Conservation (phyloP, 2,797 vertebrate genomes). For the Zalophus californianus region DNA sequence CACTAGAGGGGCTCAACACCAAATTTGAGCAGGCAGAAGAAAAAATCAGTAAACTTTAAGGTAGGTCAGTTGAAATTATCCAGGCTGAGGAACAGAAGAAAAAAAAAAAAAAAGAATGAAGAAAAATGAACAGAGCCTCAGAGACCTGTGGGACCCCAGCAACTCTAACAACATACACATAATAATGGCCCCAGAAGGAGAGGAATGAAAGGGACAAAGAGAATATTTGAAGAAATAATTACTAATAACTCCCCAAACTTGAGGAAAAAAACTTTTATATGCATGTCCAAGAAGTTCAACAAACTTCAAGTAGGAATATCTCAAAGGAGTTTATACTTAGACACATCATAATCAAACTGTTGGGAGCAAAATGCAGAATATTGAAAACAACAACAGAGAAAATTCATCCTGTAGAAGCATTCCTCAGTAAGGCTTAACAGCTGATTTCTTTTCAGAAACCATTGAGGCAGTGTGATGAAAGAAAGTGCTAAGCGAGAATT, state of each 20-base stretch:
- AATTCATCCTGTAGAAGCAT: background rate
- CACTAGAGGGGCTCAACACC: background rate
- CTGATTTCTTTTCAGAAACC: background rate
- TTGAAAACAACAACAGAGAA: too few species aligned
- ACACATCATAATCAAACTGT: background rate
- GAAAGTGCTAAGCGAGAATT: background rate
- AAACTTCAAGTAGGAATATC: background rate
- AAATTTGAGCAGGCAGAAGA: background rate
- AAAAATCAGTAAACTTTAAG: background rate
- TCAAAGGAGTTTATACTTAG: background rate
- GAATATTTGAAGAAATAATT: background rate
- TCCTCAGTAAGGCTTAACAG: background rate
- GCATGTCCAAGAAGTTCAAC: background rate
- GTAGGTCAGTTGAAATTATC: background rate
- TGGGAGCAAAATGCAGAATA: background rate
- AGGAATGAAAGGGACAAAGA: background rate
- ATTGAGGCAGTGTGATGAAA: background rate
- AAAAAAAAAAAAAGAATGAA: background rate
- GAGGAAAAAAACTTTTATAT: background rate
- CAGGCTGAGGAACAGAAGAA: background rate
- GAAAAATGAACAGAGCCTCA: background rate
- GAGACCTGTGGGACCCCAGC: background rate
- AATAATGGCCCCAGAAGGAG: background rate
- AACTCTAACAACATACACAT: background rate
- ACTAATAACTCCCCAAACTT: background rate